Evolutionary conservation across 2,888 invertebrate species (phyloP).

Genomic region (Drosophila percnosoma): DNA sequence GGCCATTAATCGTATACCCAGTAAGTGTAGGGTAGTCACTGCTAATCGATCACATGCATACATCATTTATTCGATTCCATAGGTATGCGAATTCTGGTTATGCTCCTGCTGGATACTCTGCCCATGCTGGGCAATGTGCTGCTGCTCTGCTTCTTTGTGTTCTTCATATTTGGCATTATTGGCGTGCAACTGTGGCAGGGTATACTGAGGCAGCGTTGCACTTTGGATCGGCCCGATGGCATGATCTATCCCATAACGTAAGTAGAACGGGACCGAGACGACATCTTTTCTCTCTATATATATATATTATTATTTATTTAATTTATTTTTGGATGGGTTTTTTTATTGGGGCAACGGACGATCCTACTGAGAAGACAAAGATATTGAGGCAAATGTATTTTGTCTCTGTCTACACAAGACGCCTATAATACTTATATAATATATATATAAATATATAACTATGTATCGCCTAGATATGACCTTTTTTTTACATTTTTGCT

Average conservation of each 20-base stretch:
- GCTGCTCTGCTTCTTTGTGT: constrained; percentile 99
- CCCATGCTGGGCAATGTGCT: constrained; percentile 99
- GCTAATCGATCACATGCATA: neutral
- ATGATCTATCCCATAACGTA: constrained; percentile 91
- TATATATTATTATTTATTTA: constrained; percentile 1
- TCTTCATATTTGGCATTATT: constrained; percentile 99
- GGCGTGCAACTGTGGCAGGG: constrained; percentile 99
- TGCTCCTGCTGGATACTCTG: constrained; percentile 98
- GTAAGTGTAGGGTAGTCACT: constrained; percentile 88
- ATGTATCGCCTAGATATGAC: constrained; percentile 34
- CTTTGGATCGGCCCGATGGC: constrained; percentile 89
- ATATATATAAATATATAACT: constrained; percentile 32
- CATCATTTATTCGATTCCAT: neutral
- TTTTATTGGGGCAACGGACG: constrained; percentile 39
- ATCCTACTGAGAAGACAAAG: constrained; percentile 36
- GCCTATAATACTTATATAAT: constrained; percentile 18
- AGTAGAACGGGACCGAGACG: constrained; percentile 84
- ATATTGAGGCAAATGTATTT: constrained; percentile 26
- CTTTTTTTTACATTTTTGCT: constrained; percentile 26
- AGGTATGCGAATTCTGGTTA: constrained; percentile 99
- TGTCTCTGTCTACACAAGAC: constrained; percentile 61
- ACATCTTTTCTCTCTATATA: constrained; percentile 4
- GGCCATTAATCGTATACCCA: constrained; percentile 99
- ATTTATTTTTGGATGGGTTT: constrained; percentile 2
- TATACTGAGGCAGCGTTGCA: constrained; percentile 96